These are phyloP conservation scores for Chondrilla cf. caribensis DNA, from an alignment of 37 sponge, comb jelly and placozoan species.

Conservation along the genomic window DNA sequence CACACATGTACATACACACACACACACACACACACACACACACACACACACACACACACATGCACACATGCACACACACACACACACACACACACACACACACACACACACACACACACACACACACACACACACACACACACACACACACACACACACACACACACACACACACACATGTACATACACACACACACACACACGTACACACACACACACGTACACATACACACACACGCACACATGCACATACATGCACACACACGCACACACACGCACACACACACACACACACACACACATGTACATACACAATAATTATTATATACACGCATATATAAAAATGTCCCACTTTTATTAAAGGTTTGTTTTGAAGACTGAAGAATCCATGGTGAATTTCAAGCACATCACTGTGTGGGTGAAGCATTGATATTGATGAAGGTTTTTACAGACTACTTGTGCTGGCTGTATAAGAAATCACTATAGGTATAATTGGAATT, in stretches of 20 bases:
- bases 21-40: constrained; percentile 27
- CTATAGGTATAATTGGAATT: too few relatives aligned
- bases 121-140: constrained; percentile 7
- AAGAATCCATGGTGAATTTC: too few relatives aligned
- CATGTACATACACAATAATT: not conserved
- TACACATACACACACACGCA: constrained; percentile 15
- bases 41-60: constrained; percentile 20
- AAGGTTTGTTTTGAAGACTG: too few relatives aligned
- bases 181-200: not conserved
- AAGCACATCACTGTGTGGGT: too few relatives aligned
- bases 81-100: constrained; percentile 22
- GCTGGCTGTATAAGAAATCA: too few relatives aligned
- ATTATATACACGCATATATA: too few relatives aligned
- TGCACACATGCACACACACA: constrained; percentile 18
- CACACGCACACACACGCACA: not conserved
- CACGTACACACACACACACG: not conserved
- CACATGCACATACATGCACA: constrained; percentile 10
- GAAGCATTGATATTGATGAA: too few relatives aligned
- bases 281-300: not conserved
- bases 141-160: constrained; percentile 2
- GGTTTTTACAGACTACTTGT: too few relatives aligned
- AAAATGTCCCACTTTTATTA: too few relatives aligned
- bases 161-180: not conserved
- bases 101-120: constrained; percentile 22
- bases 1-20: constrained; percentile 21